Evolutionary conservation across 2,888 invertebrate species (phyloP).

Genomic region (Acanthacorydalis orientalis): DNA sequence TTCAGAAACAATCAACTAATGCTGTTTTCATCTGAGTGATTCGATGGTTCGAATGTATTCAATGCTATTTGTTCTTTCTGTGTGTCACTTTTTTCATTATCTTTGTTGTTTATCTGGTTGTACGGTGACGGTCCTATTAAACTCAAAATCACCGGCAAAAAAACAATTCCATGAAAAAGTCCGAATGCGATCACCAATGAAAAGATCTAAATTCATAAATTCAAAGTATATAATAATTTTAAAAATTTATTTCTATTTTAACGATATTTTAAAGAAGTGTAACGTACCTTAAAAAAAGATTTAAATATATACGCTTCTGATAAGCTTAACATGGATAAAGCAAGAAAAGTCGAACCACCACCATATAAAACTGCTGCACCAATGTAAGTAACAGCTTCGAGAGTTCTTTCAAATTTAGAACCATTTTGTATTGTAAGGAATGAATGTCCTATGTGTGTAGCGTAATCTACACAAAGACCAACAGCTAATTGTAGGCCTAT

Average conservation of each 20-base stretch:
- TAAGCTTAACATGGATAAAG: slow-evolving; percentile 49
- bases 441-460: slow-evolving; percentile 65
- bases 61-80: too few species aligned
- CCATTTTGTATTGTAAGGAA: slow-evolving; percentile 42
- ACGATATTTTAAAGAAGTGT: too few species aligned
- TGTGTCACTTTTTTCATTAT: too few species aligned
- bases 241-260: too few species aligned
- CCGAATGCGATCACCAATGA: slow-evolving; percentile 61
- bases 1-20: too few species aligned
- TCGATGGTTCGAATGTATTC: too few species aligned
- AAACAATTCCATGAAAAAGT: slow-evolving; percentile 56
- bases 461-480: slow-evolving; percentile 71
- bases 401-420: slow-evolving; percentile 35
- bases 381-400: slow-evolving; percentile 50
- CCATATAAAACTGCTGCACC: slow-evolving; percentile 64
- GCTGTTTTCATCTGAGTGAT: too few species aligned
- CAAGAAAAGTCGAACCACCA: slow-evolving; percentile 59
- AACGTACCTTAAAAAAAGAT: slow-evolving; percentile 44
- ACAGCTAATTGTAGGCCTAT: slow-evolving; percentile 66
- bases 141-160: slow-evolving; percentile 59
- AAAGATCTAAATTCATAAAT: slow-evolving; percentile 43
- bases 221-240: background rate
- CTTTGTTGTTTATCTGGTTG: slow-evolving; percentile 9
- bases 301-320: slow-evolving; percentile 63
- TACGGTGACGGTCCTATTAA: slow-evolving; percentile 48